These are phyloP conservation scores for Melieria picta DNA, from an alignment of 2,888 invertebrate species.

Conservation along the genomic window DNA sequence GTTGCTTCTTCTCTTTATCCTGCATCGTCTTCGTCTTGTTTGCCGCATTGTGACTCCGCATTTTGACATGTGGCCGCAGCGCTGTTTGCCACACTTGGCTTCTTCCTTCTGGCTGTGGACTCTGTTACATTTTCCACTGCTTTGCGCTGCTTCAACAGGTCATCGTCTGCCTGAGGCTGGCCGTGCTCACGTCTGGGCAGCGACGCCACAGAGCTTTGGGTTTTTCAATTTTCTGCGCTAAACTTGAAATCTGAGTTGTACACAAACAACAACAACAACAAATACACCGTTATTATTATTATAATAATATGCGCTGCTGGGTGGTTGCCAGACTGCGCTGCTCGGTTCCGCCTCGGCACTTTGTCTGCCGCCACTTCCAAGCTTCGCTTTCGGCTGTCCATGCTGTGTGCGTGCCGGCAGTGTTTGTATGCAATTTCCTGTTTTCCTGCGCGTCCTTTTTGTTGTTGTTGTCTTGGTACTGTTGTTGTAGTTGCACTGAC, in stretches of 20 bases:
- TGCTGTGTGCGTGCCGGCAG: not conserved
- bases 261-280: not conserved
- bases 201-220: conserved; percentile 41
- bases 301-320: conserved; percentile 42
- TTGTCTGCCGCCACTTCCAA: not conserved
- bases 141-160: no score
- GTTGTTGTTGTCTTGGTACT: not conserved
- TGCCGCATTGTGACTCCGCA: conserved; percentile 23
- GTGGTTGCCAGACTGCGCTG: conserved; percentile 17
- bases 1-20: not conserved
- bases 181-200: not conserved
- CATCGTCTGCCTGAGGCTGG: no score
- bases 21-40: not conserved
- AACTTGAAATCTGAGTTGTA: conserved; percentile 46
- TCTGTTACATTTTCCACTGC: conserved; percentile 11
- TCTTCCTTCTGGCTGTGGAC: conserved; percentile 28
- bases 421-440: not conserved
- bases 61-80: conserved; percentile 35
- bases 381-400: not conserved
- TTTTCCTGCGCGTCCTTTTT: not conserved
- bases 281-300: conserved; percentile 26
- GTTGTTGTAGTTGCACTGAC: no score
- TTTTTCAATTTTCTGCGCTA: conserved; percentile 53
- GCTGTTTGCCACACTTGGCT: conserved; percentile 11
- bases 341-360: not conserved